phyloP scores from a whole-genome alignment of 30 jellyfish, hydroid and myxozoan genomes.

The Aurelia sp. region DNA sequence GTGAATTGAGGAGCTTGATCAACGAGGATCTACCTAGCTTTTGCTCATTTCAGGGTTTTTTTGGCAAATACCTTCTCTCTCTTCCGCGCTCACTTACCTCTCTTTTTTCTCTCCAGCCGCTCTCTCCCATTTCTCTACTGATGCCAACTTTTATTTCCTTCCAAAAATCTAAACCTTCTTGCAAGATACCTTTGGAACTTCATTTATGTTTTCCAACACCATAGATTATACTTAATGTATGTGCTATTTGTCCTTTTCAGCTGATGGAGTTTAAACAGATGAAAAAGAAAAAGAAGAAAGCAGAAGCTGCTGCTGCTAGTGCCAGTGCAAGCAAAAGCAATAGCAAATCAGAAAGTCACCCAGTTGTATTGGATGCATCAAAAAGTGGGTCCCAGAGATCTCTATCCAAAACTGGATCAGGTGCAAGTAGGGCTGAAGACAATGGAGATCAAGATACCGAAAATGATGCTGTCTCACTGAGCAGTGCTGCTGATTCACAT shows the following conservation, averaged over 20 bases:
- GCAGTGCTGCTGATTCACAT: constrained; percentile 69
- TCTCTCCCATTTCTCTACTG: too few species aligned
- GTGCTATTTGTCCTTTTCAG: constrained; percentile 1
- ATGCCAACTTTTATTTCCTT: neutral
- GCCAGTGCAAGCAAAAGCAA: constrained; percentile 19
- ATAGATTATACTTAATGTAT: neutral
- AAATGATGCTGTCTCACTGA: constrained; percentile 70
- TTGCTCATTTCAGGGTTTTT: too few species aligned
- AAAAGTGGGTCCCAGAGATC: constrained; percentile 1
- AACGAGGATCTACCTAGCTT: too few species aligned
- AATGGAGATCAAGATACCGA: constrained; percentile 77
- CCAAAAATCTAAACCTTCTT: neutral
- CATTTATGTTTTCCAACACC: too few species aligned
- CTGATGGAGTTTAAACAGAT: constrained; percentile 68
- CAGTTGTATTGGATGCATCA: constrained; percentile 20
- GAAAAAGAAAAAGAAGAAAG: constrained; percentile 69
- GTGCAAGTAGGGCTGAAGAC: constrained; percentile 2
- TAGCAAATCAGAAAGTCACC: constrained; percentile 52
- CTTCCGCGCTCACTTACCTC: too few species aligned
- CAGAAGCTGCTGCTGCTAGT: constrained; percentile 44
- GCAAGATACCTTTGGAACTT: too few species aligned
- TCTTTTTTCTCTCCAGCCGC: too few species aligned
- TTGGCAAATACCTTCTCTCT: too few species aligned
- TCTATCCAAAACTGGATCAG: constrained; percentile 6
- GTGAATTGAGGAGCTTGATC: too few species aligned